Evolutionary conservation across 2,797 vertebrate genomes (phyloP), one percentile per base, ranked within the genome.

Genomic region (Mycteria americana): DNA sequence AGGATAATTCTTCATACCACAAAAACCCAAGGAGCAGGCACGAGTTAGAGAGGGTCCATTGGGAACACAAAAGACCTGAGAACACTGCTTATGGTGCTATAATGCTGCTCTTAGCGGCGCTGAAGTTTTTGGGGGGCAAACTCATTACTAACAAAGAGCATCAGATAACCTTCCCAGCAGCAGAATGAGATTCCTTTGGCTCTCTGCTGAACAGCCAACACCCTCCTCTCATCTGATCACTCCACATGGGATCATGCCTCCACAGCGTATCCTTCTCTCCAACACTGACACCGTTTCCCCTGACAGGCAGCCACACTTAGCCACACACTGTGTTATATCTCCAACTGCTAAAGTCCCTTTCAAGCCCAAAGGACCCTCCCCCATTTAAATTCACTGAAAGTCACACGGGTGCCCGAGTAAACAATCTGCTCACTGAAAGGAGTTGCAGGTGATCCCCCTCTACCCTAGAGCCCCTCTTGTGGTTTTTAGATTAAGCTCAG

Each of bases 361-460:
- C 45, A 73, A 57, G 50, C 18, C 83, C 94, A 60, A 33, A 51
- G 60, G 73, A 82, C 35, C 57, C 89, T 31, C 50, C 64, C 48
- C 39, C 39, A 53, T 7, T 93, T 88, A 74, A 88, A 95, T 74
- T 85, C 33, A 41, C 51, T 48, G 86, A 91, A 65, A 75, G 39
- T 22, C 51, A 50, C 25, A 18, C 0, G 0, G 19, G 22, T 81
- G 19, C 37, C 70, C 82, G 73, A 27, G 33, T 17, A 89, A 84
- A 69, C 77, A 96, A 93, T 18, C 46, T 93, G 94, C 76, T 82
- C 23, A 35, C 48, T 72, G 77, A 91, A 93, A 85, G 60, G 28
- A 78, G 21, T 22, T 7, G 31, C 93, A 97, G 94, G 94, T 96
- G 91, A 74, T 57, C n/a, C 22, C 30, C 67, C 67, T 18, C 25